phyloP scores from a whole-genome alignment of 2,797 vertebrate genomes.

The Arnoldichthys spilopterus region DNA sequence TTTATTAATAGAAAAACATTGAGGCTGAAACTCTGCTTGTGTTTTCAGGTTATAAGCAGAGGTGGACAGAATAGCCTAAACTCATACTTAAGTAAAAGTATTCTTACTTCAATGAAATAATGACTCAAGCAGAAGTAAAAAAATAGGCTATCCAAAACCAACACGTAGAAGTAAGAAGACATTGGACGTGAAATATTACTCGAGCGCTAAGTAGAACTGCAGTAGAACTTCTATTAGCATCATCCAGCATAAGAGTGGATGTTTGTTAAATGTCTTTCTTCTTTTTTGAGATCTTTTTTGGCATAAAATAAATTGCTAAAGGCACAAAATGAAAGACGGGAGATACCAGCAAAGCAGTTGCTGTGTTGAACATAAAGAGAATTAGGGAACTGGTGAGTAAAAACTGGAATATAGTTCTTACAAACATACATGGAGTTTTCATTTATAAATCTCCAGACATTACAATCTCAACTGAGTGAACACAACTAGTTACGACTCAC shows the following conservation, averaged over 20 bases:
- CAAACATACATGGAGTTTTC: too few species aligned
- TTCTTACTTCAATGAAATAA: background rate
- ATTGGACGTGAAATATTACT: background rate
- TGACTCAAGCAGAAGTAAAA: background rate
- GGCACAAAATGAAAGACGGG: background rate
- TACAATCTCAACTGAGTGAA: too few species aligned
- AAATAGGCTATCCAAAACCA: background rate
- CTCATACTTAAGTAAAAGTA: background rate
- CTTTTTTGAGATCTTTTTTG: background rate
- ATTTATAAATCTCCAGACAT: too few species aligned
- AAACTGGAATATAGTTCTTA: too few species aligned
- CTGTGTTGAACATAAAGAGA: background rate
- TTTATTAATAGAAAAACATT: background rate
- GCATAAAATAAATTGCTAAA: background rate
- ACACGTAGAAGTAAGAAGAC: background rate
- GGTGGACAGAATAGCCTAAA: background rate
- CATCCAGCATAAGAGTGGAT: background rate
- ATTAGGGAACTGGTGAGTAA: background rate
- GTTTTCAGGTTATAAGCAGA: background rate
- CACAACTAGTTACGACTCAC: too few species aligned
- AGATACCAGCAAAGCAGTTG: background rate
- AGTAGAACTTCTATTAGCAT: slow-evolving; percentile 2
- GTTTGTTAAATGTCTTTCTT: background rate
- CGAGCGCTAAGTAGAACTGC: background rate
- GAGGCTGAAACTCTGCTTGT: background rate